These are phyloP conservation scores for Notolabrus celidotus DNA, from an alignment of 2,797 vertebrate species.

Conservation along the genomic window DNA sequence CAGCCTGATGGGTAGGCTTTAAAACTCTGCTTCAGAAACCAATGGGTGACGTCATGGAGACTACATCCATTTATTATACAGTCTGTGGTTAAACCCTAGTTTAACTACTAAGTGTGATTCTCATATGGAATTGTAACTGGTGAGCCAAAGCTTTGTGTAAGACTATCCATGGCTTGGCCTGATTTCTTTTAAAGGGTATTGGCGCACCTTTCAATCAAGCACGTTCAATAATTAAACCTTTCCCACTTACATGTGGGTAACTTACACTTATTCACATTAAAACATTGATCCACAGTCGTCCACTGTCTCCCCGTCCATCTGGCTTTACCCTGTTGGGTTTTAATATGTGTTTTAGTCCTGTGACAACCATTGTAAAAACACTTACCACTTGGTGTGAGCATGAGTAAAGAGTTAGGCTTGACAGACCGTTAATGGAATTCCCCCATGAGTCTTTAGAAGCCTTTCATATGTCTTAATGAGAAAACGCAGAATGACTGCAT, in stretches of 20 bases:
- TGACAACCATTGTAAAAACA: conserved; percentile 71
- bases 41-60: too few relatives aligned
- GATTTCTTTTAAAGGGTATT: not conserved
- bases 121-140: not conserved
- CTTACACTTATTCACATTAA: conserved; percentile 37
- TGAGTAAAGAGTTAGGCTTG: conserved; percentile 72
- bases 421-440: conserved; percentile 77
- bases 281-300: conserved; percentile 40
- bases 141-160: too few relatives aligned
- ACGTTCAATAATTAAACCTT: not conserved
- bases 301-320: conserved; percentile 29
- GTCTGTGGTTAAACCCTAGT: too few relatives aligned
- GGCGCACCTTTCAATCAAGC: conserved; percentile 2
- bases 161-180: not conserved
- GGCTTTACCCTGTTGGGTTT: conserved; percentile 31
- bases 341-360: conserved; percentile 62
- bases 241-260: conserved; percentile 3
- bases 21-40: too few relatives aligned
- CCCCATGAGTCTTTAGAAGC: conserved; percentile 74
- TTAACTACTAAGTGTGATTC: too few relatives aligned
- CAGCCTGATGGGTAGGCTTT: too few relatives aligned
- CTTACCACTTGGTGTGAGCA: conserved; percentile 57
- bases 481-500: conserved; percentile 59
- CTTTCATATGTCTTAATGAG: conserved; percentile 81
- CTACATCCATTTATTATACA: too few relatives aligned